Base-by-base conservation (phyloP, 2,888 invertebrate species). In the Cryptops parisi region DNA sequence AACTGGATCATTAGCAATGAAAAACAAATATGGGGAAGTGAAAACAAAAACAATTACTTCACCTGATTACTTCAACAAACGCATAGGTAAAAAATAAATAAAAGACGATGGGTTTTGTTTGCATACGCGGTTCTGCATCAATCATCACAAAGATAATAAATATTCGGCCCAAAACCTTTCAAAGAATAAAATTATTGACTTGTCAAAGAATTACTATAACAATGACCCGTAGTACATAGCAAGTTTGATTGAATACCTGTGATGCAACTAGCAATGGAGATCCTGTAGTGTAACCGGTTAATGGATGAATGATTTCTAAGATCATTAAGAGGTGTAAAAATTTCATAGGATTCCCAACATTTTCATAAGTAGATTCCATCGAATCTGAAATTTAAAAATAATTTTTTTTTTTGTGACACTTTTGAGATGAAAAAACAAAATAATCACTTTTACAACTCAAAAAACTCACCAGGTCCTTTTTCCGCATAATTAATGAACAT, bases 41-140 rank as follows among this genome's bases (percentile, higher is more conserved):
- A 9, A 26, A 6, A 44, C 38, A 9, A 39, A n/a, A n/a, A n/a
- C n/a, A n/a, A n/a, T n/a, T n/a, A 26, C 48, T 64, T 65, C 67
- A 86, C 85, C 89, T 78, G 59, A 90, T 76, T 17, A 93, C 66
- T 72, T 96, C 94, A 47, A 88, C 78, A 5, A 76, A 63, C 50
- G 83, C 77, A 87, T 91, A 96, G 9, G 84, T 74, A 2, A 84
- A 63, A 64, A 93, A 86, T n/a, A 96, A 72, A 65, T 85, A 88
- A 69, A 85, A 91, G 0, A 91, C 78, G 0, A 85, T 84, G 0
- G 89, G 87, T 62, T 87, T 86, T 2, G 77, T 76, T 66, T 93
- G 91, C 77, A 96, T 82, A 25, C 87, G 74, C 0, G 82, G 79
- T 64, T 94, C 93, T 3, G 81, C 76, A 58, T 86, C 82, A 4